A percentile compares a stretch with the other conserved stretches of the same genome.
Conservation (phyloP, 2,113 vertebrate genomes). For the Lasiurus borealis region DNA sequence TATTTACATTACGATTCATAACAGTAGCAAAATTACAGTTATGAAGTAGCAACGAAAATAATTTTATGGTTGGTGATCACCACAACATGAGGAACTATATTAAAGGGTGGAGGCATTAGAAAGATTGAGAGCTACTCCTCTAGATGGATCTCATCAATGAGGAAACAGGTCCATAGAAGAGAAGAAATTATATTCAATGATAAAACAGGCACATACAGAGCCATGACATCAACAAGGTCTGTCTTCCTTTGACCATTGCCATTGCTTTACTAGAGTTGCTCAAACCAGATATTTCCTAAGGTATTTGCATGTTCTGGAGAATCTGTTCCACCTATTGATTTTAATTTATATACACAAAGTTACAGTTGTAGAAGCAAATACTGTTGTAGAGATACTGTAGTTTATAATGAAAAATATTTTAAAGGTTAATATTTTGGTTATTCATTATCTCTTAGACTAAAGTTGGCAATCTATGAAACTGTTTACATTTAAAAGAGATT, state of each 20-base stretch:
- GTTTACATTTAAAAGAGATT: background rate
- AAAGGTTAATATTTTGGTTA: background rate
- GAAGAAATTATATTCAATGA: background rate
- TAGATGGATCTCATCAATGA: background rate
- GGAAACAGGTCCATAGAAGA: background rate
- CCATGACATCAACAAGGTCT: background rate
- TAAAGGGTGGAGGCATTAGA: too few relatives aligned
- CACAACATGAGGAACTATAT: too few relatives aligned
- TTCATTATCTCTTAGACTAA: background rate
- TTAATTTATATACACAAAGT: background rate
- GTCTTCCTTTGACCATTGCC: background rate
- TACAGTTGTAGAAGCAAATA: background rate
- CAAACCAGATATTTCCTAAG: background rate
- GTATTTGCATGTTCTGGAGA: background rate
- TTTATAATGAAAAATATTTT: conserved; percentile 9
- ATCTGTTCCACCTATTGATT: background rate
- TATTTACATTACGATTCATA: too few relatives aligned
- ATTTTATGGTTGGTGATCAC: too few relatives aligned
- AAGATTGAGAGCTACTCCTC: too few relatives aligned
- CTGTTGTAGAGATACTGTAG: background rate
- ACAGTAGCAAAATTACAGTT: too few relatives aligned
- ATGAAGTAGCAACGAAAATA: too few relatives aligned
- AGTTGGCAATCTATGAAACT: background rate
- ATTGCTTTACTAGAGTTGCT: background rate
- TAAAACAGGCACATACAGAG: background rate